Base-by-base conservation (phyloP, 2,888 invertebrate genomes). In the Euclidia mi region DNA sequence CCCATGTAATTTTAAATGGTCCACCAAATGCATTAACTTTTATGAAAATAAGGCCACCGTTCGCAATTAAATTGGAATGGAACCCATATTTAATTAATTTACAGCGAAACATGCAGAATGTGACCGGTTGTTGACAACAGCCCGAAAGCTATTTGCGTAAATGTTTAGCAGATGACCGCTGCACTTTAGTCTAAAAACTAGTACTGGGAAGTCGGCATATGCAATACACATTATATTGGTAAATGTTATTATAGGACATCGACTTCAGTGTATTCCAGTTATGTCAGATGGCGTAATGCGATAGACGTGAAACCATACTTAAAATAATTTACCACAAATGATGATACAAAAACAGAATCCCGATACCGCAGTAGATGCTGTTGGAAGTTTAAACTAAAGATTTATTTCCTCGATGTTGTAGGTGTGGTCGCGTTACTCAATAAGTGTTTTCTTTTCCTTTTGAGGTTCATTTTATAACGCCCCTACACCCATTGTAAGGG, bases 401-500 rank as follows among this genome's bases (percentile, higher is more conserved):
- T 56, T 53, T 59, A 72, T 70, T 66, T 67, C 38, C 63, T 61
- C 56, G 52, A 57, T 58, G 57, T 51, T 65, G 57, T 55, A 64
- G 75, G 68, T 73, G 74, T 73, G 65, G 68, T 28, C 58, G n/a
- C 40, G 43, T 60, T 70, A 59, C 52, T 73, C 56, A 57, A 61
- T 71, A 78, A 65, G 70, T 79, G 66, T 81, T 84, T 79, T 71
- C 75, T 83, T 81, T 85, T 85, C 76, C 78, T 88, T 87, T 85
- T 79, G 78, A 82, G 71, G 74, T 71, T 71, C 76, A 78, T 44
- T 61, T 76, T 71, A 79, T 74, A 81, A 85, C 87, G 84, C 88
- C 87, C 84, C 78, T 73, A 79, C 82, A 82, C 82, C 78, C 73
- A 79, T 71, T 70, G 81, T 76, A 59, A 72, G 74, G 76, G 66